Evolutionary conservation across 1,140 invertebrate species (phyloP), one percentile per base, ranked within the genome.

Genomic region (Trichogramma pretiosum): DNA sequence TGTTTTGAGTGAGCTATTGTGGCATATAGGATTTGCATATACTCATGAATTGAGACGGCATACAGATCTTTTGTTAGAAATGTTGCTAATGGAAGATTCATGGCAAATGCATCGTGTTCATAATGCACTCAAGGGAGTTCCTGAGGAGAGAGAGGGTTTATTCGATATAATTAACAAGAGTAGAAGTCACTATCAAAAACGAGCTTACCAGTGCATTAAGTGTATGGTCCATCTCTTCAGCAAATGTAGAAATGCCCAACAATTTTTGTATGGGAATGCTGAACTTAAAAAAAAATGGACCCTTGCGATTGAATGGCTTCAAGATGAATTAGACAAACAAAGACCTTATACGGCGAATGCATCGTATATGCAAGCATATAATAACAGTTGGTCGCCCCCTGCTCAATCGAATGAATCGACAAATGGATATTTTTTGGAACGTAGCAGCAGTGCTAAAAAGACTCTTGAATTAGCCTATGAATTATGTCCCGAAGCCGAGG

Each of bases 141-240:
- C 85, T 2, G 90, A 95, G 51, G 92, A 96, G 57, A 77, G 89
- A 17, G 92, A 95, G 63, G 93, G 93, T 1, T 72, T 98, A 22
- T 84, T 97, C 60, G 93, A 97, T 57, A 96, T 87, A 37, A 94
- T 96, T 61, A 79, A 85, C 55, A 80, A 88, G 47, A 88, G 88
- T 22, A 95, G 94, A 64, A 89, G 84, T 55, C 90, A 95, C 72
- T 94, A 96, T 67, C 93, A 97, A 67, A 97, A 97, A 71, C 74
- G 93, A 53, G 90, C 92, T 26, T 98, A 98, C 72, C 91, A 95
- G 63, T 96, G 93, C 67, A 93, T 97, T 26, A 97, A 98, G 72
- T 90, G 90, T 65, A 79, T 97, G 73, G 93, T 95, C 18, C 80
- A 84, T 46, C 74, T 97, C 21, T 94, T 97, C 72, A 82, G 82